Evolutionary conservation across 2,113 vertebrate genomes (phyloP).

Genomic region (Miniopterus natalensis): DNA sequence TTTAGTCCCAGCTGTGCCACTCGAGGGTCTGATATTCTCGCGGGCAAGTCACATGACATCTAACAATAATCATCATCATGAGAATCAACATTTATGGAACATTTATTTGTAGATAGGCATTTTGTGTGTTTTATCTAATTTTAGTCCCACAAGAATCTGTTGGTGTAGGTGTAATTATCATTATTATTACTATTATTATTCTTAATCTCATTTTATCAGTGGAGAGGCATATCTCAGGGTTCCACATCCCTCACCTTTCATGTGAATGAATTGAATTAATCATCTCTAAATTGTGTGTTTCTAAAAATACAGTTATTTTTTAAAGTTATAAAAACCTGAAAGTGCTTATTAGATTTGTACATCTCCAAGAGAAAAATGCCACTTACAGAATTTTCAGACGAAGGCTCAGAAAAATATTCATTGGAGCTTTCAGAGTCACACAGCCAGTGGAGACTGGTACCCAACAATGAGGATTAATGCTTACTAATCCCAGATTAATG

Average conservation of each 20-base stretch:
- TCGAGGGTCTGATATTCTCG: background rate
- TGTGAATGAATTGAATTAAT: slow-evolving; percentile 1
- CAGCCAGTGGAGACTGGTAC: background rate
- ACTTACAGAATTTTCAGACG: slow-evolving; percentile 22
- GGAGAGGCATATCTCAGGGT: background rate
- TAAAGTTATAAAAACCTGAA: background rate
- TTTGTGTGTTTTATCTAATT: background rate
- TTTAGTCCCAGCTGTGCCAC: background rate
- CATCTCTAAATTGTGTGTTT: background rate
- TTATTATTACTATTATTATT: background rate
- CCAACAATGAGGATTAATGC: background rate
- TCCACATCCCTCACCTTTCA: background rate
- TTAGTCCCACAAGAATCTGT: background rate
- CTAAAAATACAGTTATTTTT: slow-evolving; percentile 18
- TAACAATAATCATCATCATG: background rate
- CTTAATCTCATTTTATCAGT: slow-evolving; percentile 8
- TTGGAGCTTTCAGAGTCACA: background rate
- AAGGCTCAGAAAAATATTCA: slow-evolving; percentile 33
- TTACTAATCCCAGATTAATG: background rate
- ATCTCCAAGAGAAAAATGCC: background rate
- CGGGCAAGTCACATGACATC: background rate
- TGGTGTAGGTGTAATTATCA: background rate
- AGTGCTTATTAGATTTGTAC: background rate
- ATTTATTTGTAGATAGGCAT: background rate
- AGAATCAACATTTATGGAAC: background rate